Percentiles rank a stretch among this genome's conserved stretches.
These are phyloP conservation scores for Plodia interpunctella DNA, from an alignment of 1,140 invertebrate species.

Conservation along the genomic window DNA sequence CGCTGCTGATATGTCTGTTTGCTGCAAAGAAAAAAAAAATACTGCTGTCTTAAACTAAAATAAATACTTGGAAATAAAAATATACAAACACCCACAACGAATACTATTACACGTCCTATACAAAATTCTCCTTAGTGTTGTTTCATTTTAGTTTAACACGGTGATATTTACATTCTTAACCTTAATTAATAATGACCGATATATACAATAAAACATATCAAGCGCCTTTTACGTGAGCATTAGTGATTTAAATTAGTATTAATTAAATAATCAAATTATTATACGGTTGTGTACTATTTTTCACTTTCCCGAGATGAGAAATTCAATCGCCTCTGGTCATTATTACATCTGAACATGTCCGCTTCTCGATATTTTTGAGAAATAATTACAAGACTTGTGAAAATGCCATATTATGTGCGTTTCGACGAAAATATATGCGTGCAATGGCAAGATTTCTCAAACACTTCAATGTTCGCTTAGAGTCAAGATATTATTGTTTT, in stretches of 20 bases:
- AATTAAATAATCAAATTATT: neutral
- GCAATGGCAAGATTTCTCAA: no score
- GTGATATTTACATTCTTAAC: conserved; percentile 52
- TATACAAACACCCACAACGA: conserved; percentile 43
- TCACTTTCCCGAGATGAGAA: no score
- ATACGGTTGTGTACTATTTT: no score
- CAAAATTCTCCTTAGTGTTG: conserved; percentile 47
- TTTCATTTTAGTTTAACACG: conserved; percentile 20
- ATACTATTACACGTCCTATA: conserved; percentile 48
- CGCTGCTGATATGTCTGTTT: conserved; percentile 42
- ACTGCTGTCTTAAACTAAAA: conserved; percentile 14
- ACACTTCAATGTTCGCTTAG: no score
- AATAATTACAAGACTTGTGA: no score
- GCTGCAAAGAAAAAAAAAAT: conserved; percentile 27
- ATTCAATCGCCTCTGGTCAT: no score
- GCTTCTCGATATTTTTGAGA: no score
- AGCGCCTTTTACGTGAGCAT: neutral
- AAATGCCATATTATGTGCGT: no score
- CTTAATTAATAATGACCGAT: conserved; percentile 39
- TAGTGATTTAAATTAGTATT: neutral
- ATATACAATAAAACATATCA: conserved; percentile 30
- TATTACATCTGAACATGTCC: no score
- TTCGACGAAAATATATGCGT: no score
- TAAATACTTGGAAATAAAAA: conserved; percentile 34
- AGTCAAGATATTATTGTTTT: no score